Base-by-base conservation (phyloP, 1,140 invertebrate species). In the Magallana angulata region DNA sequence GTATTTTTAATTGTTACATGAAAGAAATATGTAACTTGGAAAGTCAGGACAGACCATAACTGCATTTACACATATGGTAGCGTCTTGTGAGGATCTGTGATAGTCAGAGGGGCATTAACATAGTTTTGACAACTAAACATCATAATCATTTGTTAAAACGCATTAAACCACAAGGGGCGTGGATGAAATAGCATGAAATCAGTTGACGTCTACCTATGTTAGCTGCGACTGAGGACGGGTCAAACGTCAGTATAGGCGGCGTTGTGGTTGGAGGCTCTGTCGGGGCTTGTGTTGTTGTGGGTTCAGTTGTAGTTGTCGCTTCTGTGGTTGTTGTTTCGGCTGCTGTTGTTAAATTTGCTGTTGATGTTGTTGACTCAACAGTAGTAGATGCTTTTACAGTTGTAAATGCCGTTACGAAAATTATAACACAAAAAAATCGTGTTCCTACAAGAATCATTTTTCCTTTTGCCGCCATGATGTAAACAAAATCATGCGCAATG, bases 401-500 rank as follows among this genome's bases (percentile, higher is more conserved):
- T 1, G 68, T 30, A 8, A 76, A 30, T 30, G 12, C 3, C 68
- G 11, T 76, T 36, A 12, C 14, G 8, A 30, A 76, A 76, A 76
- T 30, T 76, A 76, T 30, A 30, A 30, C 12, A 30, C 24, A 36
- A 18, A 76, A 76, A 76, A 76, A 30, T 76, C 68, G 68, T 76
- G 68, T 76, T 76, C 68, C 68, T 76, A 76, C 68, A 76, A 76
- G 68, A 76, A 76, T 1, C 68, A 76, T 76, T 18, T 76, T 76
- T 9, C 68, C 68, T 76, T 76, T 76, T 76, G 68, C 68, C 68
- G 68, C 68, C 68, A 76, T 76, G 68, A 76, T 76, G 68, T 76
- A 76, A 76, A 76, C 68, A 76, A 48, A 76, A 12, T 3, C 68
- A 76, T 12, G 24, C 36, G 68, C 24, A 48, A 48, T 48, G 36